Percentiles rank a stretch among this genome's conserved stretches.
These are phyloP conservation scores for Phyllopteryx taeniolatus DNA, from an alignment of 2,113 vertebrate species.

Conservation along the genomic window DNA sequence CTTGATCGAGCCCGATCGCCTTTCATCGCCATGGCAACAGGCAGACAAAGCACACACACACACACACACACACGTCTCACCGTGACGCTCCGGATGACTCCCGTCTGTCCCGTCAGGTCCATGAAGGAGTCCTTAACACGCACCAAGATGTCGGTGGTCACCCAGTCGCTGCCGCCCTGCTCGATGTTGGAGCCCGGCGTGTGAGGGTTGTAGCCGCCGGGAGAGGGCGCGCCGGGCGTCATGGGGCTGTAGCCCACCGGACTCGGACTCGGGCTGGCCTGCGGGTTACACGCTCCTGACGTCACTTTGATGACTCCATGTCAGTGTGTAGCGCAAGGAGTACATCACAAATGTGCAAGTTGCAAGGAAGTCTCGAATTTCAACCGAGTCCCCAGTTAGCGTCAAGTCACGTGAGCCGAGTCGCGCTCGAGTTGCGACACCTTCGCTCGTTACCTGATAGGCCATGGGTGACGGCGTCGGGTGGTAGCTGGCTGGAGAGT, in stretches of 20 bases:
- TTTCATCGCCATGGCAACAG: too few species aligned
- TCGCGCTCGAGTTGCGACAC: too few species aligned
- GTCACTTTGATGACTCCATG: too few species aligned
- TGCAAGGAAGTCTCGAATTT: too few species aligned
- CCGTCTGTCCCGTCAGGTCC: constrained; percentile 85
- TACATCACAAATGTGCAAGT: not conserved
- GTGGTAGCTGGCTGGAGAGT: constrained; percentile 92
- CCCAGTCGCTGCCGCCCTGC: constrained; percentile 89
- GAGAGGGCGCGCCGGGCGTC: constrained; percentile 92
- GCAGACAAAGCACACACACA: too few species aligned
- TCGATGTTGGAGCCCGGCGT: constrained; percentile 92
- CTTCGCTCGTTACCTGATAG: constrained; percentile 78
- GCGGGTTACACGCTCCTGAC: not conserved
- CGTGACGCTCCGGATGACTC: constrained; percentile 87
- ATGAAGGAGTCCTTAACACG: constrained; percentile 86
- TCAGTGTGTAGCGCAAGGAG: too few species aligned
- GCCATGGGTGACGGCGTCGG: constrained; percentile 93
- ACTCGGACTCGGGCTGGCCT: constrained; percentile 92
- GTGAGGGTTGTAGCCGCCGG: constrained; percentile 91
- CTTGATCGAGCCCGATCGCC: too few species aligned
- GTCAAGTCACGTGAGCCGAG: too few species aligned
- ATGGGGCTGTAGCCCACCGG: constrained; percentile 93
- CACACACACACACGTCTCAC: constrained; percentile 53
- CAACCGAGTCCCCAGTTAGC: too few species aligned
- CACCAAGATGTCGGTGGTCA: constrained; percentile 91